phyloP scores from a whole-genome alignment of 92 coral and sea anemone genomes.

The Heliopora coerulea region DNA sequence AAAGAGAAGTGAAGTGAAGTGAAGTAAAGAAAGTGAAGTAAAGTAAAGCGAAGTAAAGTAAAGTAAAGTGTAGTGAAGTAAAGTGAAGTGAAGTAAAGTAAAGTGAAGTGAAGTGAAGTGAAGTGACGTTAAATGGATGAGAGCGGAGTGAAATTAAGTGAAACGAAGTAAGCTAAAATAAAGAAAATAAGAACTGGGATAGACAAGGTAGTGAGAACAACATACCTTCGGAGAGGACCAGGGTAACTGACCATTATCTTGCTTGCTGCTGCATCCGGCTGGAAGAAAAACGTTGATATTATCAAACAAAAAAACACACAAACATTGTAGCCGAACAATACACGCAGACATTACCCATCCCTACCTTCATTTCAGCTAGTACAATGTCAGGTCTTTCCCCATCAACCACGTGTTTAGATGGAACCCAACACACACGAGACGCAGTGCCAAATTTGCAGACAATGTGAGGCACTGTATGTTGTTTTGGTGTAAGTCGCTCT shows the following conservation, averaged over 20 bases:
- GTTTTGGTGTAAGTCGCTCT: constrained; percentile 30
- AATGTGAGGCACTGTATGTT: constrained; percentile 21
- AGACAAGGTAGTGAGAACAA: not conserved
- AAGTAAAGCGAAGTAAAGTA: not conserved
- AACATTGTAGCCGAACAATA: not conserved
- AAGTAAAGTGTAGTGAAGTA: too few relatives aligned
- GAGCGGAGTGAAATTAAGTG: not conserved
- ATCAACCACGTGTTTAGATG: constrained; percentile 21
- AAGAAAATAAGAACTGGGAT: not conserved
- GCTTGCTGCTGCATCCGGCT: not conserved
- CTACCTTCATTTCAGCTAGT: constrained; percentile 13
- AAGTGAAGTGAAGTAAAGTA: not conserved
- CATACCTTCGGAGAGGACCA: constrained; percentile 78
- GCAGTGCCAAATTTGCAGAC: constrained; percentile 6
- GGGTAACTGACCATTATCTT: constrained; percentile 59
- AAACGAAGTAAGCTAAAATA: not conserved
- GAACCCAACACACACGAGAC: constrained; percentile 20
- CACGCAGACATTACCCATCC: not conserved
- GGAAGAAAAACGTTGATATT: not conserved
- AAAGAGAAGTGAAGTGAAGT: not conserved
- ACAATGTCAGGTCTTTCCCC: constrained; percentile 13
- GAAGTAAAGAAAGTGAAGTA: not conserved
- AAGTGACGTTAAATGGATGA: not conserved
- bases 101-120: not conserved
- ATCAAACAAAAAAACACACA: not conserved